Evolutionary conservation across 2,113 vertebrate species (phyloP), one percentile per base, ranked within the genome.

Genomic region (Stegostoma tigrinum): DNA sequence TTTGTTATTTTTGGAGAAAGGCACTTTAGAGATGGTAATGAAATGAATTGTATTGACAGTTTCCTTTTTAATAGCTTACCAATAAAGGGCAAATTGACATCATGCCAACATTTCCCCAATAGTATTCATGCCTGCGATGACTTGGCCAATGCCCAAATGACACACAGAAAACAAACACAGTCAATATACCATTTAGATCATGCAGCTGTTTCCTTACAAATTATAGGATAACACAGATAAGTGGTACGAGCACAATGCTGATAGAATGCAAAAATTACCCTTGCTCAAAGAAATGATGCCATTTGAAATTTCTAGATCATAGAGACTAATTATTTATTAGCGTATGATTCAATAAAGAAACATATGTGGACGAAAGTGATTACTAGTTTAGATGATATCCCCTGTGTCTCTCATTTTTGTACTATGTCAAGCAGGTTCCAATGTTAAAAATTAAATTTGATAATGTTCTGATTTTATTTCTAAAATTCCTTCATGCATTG

Each of bases 121-220:
- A 87, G 45, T 87, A 87, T 87, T 52, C 21, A 87, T 87, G 27
- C 48, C 27, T 87, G 0, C 30, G 38, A 83, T 83, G 38, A 42
- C 48, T 52, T 30, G 48, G 42, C 42, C 42, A 30, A 27, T 52
- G 48, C 27, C 85, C 85, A 87, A 87, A 87, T 48, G 42, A 48
- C 85, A 87, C 42, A 52, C 24, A 52, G 45, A 87, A 87, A 87
- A 87, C 21, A 87, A 87, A 87, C 85, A 87, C 24, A 87, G 85
- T 45, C 85, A 87, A 87, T 87, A 87, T 87, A 87, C 85, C 6
- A 87, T 87, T 87, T 87, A 87, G 21, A 87, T 52, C 85, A 87
- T 87, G 85, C 85, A 87, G 42, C 85, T 87, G 48, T 52, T 87
- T 87, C 85, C 85, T 87, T 52, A 87, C 45, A 87, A 52, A 87